These are phyloP conservation scores for Dasyornis broadbenti DNA, from an alignment of 2,113 vertebrate genomes.

Conservation along the genomic window DNA sequence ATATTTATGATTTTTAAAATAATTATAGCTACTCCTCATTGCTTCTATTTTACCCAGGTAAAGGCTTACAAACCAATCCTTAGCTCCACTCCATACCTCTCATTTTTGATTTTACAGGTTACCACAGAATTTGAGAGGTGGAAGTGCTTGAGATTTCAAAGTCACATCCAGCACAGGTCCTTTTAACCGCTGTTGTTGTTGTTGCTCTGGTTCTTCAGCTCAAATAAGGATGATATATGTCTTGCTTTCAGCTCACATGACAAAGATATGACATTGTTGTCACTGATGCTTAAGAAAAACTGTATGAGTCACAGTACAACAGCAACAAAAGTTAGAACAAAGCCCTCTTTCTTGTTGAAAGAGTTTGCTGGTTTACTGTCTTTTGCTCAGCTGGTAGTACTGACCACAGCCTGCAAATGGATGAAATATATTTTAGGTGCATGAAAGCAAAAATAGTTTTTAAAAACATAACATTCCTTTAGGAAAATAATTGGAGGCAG, in stretches of 20 bases:
- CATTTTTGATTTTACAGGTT: not conserved
- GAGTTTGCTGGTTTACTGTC: not conserved
- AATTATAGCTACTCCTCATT: not conserved
- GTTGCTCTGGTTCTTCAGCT: constrained; percentile 13
- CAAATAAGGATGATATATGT: not conserved
- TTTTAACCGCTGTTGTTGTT: not conserved
- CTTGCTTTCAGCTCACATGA: not conserved
- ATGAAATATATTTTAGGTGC: not conserved
- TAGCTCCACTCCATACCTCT: not conserved
- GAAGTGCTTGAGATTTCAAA: not conserved
- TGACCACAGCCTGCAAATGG: not conserved
- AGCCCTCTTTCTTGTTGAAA: constrained; percentile 13
- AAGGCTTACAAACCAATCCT: not conserved
- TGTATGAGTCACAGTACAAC: not conserved
- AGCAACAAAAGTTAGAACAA: constrained; percentile 15
- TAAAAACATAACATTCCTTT: constrained; percentile 52
- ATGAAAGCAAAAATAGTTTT: constrained; percentile 15
- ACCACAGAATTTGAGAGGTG: not conserved
- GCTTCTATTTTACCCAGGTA: not conserved
- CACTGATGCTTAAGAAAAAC: constrained; percentile 26
- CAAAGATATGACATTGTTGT: not conserved
- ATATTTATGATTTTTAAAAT: not conserved
- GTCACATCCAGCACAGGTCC: not conserved
- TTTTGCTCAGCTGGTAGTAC: constrained; percentile 8
- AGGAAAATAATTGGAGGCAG: constrained; percentile 64